Evolutionary conservation across 2,113 vertebrate genomes (phyloP).

Genomic region (Vulpes ferrilata): DNA sequence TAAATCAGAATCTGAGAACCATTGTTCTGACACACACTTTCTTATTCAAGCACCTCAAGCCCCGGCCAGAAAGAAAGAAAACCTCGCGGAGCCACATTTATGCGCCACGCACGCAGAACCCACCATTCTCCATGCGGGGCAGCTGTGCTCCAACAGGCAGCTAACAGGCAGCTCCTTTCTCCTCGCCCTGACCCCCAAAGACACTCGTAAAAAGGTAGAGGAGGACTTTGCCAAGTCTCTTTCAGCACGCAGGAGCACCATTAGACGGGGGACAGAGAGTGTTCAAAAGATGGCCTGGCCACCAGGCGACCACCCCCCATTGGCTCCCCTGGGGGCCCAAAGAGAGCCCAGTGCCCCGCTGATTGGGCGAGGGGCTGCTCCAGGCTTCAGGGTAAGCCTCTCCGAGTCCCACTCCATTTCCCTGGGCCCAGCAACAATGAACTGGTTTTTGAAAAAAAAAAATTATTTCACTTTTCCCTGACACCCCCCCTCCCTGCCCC

Average conservation of each 20-base stretch:
- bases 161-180: slow-evolving; percentile 11
- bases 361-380: background rate
- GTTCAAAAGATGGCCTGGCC: background rate
- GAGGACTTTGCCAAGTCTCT: slow-evolving; percentile 16
- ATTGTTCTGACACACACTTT: background rate
- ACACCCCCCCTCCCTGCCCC: background rate
- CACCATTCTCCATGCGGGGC: background rate
- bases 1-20: background rate
- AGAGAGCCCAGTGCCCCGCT: background rate
- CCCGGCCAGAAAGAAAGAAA: background rate
- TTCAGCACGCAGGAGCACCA: background rate
- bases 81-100: background rate
- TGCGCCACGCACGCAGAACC: rapidly evolving
- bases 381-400: background rate
- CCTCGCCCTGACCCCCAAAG: background rate
- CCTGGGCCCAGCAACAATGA: background rate
- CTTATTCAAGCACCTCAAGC: background rate
- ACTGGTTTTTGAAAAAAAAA: background rate
- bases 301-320: background rate
- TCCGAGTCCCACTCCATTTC: rapidly evolving
- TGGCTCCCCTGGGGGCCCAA: background rate
- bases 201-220: background rate
- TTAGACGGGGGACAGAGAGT: background rate
- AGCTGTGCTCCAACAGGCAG: background rate
- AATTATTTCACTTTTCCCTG: background rate